phyloP scores from a whole-genome alignment of 2,888 invertebrate species.

The Tuberolachnus salignus region DNA sequence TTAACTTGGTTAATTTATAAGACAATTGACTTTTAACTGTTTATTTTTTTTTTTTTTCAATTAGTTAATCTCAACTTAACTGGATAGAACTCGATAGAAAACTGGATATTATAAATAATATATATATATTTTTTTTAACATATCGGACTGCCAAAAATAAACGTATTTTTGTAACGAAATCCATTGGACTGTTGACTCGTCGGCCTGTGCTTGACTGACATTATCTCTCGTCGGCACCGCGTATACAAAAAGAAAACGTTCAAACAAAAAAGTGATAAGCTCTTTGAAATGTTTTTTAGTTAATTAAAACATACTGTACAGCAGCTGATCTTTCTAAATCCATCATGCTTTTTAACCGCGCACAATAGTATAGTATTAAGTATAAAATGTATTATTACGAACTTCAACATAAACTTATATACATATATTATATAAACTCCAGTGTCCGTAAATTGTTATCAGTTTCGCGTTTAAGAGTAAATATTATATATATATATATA shows the following conservation, averaged over 20 bases:
- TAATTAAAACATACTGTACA: conserved; percentile 31
- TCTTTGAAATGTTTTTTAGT: conserved; percentile 39
- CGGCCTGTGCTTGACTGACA: conserved; percentile 35
- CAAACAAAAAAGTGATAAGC: conserved; percentile 46
- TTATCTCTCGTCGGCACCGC: conserved; percentile 16
- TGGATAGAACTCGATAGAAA: too few species aligned
- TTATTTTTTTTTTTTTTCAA: too few species aligned
- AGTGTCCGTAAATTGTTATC: not conserved
- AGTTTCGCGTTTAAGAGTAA: not conserved
- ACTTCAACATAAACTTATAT: not conserved
- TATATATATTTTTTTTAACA: not conserved
- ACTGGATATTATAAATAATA: not conserved
- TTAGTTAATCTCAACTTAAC: too few species aligned
- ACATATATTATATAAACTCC: not conserved
- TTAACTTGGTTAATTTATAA: too few species aligned
- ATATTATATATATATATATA: too few species aligned
- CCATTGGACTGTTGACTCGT: not conserved
- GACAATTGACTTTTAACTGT: too few species aligned
- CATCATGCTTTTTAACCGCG: conserved; percentile 10
- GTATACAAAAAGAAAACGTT: conserved; percentile 41
- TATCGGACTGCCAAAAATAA: not conserved
- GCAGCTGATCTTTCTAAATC: conserved; percentile 1
- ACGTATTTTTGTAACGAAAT: conserved; percentile 8
- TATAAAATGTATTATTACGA: conserved; percentile 2
- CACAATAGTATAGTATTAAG: not conserved